Conservation (phyloP, 2,888 invertebrate genomes). For the Drosophila flavopinicola region DNA sequence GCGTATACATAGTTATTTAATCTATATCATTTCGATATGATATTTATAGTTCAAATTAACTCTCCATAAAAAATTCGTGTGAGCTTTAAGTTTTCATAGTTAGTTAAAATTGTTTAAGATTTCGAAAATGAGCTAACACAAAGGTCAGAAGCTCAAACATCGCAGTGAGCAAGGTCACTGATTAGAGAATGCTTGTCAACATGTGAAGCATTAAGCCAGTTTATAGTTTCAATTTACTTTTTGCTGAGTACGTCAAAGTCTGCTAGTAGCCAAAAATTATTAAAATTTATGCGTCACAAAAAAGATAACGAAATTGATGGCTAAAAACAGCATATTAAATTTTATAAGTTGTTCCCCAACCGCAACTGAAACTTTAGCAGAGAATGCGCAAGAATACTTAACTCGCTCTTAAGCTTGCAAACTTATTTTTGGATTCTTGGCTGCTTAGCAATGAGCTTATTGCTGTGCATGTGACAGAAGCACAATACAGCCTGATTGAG, state of each 20-base stretch:
- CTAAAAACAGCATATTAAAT: neutral
- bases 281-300: slow-evolving; percentile 4
- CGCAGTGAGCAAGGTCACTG: neutral
- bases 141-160: neutral
- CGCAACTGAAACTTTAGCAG: slow-evolving; percentile 1
- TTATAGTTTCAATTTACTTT: slow-evolving; percentile 5
- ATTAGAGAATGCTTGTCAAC: neutral
- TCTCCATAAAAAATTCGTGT: too few species aligned
- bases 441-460: neutral
- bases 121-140: too few species aligned
- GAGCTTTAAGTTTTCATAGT: too few species aligned
- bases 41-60: too few species aligned
- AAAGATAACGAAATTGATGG: slow-evolving; percentile 3
- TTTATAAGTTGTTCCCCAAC: neutral
- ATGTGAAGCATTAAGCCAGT: neutral
- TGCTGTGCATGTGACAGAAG: neutral
- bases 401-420: slow-evolving; percentile 9
- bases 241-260: neutral
- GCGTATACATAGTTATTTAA: neutral
- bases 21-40: neutral
- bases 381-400: slow-evolving; percentile 21
- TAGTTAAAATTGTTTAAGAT: too few species aligned
- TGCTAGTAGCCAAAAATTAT: neutral
- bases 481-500: slow-evolving; percentile 30
- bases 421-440: slow-evolving; percentile 4